Evolutionary conservation across 2,797 vertebrate genomes (phyloP), one percentile per base, ranked within the genome.

Genomic region (Syngnathus rostellatus): DNA sequence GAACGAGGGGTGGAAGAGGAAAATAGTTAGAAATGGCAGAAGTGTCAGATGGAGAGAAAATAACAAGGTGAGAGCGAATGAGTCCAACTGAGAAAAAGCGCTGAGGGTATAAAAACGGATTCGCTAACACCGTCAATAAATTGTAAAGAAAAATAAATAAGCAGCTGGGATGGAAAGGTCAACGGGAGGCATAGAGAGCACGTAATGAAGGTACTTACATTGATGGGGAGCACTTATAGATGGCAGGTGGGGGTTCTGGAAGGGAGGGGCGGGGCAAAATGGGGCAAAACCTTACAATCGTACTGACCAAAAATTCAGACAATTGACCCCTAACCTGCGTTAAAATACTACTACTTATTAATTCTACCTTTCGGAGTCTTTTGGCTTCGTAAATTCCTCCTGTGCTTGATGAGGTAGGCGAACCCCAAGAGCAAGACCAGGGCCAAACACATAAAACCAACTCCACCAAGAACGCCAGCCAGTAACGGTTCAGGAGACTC

Each of bases 391-490:
- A 68, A 77, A 0, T 86, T 84, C 11, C 93, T 91, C 75, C 86
- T 92, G 72, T 88, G 91, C 79, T 87, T 94, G 88, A 95, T 89
- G 75, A 94, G 64, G 77, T 92, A 98, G 77, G 94, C 94, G 0
- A 88, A 90, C 68, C 87, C 85, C 71, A 94, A 84, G 85, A 93
- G 91, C 80, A 97, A 84, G 45, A 94, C 84, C 64, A 98, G 82
- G 0, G 92, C 92, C 69, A 92, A 81, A 48, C 90, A 93, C 85
- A 98, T 91, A 84, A 96, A 93, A 71, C 90, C 94, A 64, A 94
- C 87, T 0, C 94, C 95, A 0, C 93, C 94, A 53, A 98, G 87
- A 62, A 97, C 85, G 0, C 93, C 93, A 0, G 92, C 93, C 83
- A 97, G 81, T 61, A 98, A 86, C 0, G 93, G 89, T 80, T 93